Conservation (phyloP, 2,888 invertebrate species). For the Criorhina ranunculi region DNA sequence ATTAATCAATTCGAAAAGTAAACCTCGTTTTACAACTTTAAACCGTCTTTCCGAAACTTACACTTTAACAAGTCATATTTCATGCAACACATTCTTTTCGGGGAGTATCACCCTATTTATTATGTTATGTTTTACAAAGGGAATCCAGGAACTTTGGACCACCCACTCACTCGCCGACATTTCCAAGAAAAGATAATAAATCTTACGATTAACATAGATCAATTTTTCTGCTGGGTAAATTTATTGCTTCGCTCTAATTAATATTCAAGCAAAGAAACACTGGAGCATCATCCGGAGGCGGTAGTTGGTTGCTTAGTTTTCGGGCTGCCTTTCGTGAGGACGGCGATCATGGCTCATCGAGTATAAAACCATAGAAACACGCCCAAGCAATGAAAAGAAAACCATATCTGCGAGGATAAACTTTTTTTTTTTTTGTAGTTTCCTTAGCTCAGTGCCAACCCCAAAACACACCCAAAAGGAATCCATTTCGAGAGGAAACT, state of each 20-base stretch:
- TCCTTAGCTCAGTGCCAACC: neutral
- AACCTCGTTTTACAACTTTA: too few species aligned
- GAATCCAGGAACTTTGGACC: neutral
- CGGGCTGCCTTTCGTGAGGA: neutral
- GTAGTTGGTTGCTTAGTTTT: neutral
- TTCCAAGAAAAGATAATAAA: conserved; percentile 56
- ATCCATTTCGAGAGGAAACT: conserved; percentile 26
- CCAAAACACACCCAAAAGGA: neutral
- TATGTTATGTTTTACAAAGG: neutral
- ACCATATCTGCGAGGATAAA: conserved; percentile 19
- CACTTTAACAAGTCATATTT: neutral
- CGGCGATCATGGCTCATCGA: conserved; percentile 38
- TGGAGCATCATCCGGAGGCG: conserved; percentile 3
- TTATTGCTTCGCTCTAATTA: conserved; percentile 65
- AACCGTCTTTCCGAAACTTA: too few species aligned
- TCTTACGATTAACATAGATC: conserved; percentile 65
- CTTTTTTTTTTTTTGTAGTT: conserved; percentile 5
- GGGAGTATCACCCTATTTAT: neutral
- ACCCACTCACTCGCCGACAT: conserved; percentile 8
- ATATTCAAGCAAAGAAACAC: conserved; percentile 53
- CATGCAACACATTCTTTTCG: neutral
- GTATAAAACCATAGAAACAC: conserved; percentile 53
- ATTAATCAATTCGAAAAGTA: too few species aligned
- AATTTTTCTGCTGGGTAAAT: conserved; percentile 66
- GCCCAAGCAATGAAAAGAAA: conserved; percentile 54